These are phyloP conservation scores for Anabacerthia variegaticeps DNA, from an alignment of 2,797 vertebrate species.

Conservation along the genomic window DNA sequence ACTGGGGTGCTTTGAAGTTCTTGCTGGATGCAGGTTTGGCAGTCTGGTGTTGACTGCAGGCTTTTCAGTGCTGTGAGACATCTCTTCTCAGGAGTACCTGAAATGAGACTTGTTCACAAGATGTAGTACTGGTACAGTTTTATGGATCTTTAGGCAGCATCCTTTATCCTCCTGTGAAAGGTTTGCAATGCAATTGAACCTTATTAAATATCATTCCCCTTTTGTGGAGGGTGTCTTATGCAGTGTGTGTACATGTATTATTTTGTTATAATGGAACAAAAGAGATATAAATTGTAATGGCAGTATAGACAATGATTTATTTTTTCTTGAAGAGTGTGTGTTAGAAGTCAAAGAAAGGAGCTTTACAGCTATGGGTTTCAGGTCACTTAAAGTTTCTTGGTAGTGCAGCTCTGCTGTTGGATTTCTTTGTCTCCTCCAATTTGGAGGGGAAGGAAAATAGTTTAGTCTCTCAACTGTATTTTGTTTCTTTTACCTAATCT, in stretches of 20 bases:
- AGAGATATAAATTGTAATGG: not conserved
- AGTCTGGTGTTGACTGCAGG: not conserved
- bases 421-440: not conserved
- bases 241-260: not conserved
- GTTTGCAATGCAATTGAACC: not conserved
- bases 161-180: not conserved
- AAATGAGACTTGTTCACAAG: not conserved
- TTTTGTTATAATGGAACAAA: not conserved
- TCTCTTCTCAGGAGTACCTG: not conserved
- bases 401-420: not conserved
- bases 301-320: not conserved
- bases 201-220: not conserved
- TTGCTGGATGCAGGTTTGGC: not conserved
- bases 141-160: not conserved
- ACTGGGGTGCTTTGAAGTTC: not conserved
- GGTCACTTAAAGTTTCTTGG: not conserved
- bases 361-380: not conserved
- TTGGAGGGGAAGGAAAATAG: not conserved
- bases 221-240: not conserved
- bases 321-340: not conserved
- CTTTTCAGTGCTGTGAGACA: not conserved
- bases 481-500: constrained; percentile 45
- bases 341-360: not conserved
- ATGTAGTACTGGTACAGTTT: not conserved
- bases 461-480: constrained; percentile 31